Conservation (phyloP, 2,888 invertebrate genomes). For the Pristionchus fissidentatus region DNA sequence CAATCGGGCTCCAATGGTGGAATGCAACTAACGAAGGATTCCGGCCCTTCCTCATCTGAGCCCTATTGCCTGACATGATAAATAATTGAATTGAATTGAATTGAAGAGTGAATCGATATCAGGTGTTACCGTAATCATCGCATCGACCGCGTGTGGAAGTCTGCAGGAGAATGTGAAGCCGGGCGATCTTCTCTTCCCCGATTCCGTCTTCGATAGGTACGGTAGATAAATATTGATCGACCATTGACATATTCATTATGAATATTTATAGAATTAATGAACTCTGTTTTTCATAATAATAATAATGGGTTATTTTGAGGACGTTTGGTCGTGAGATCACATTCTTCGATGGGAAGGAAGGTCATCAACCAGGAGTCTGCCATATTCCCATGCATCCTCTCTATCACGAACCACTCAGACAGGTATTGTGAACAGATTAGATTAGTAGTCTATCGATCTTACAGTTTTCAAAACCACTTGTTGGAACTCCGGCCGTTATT, state of each 20-base stretch:
- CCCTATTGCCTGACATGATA: no score
- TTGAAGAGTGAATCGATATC: slow-evolving; percentile 19
- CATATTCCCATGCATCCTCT: slow-evolving; percentile 94
- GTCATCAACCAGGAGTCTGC: slow-evolving; percentile 86
- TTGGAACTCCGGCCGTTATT: no score
- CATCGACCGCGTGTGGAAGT: slow-evolving; percentile 94
- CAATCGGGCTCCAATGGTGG: no score
- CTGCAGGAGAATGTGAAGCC: slow-evolving; percentile 88
- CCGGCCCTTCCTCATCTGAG: no score
- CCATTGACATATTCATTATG: no score
- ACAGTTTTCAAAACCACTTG: no score
- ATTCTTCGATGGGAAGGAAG: slow-evolving; percentile 84
- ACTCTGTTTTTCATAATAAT: no score
- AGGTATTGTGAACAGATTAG: slow-evolving; percentile 73
- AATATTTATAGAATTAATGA: neutral
- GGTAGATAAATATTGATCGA: no score
- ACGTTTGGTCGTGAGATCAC: slow-evolving; percentile 67
- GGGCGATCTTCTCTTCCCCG: slow-evolving; percentile 90
- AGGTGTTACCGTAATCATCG: slow-evolving; percentile 86
- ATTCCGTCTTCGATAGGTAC: slow-evolving; percentile 83
- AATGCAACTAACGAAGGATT: no score
- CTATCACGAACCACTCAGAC: slow-evolving; percentile 85
- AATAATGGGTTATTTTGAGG: no score
- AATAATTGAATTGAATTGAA: neutral
- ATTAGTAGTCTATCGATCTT: neutral